A percentile compares a stretch with the other conserved stretches of the same genome.
These are phyloP conservation scores for Melanostigma gelatinosum DNA, from an alignment of 2,113 vertebrate species.

Conservation along the genomic window DNA sequence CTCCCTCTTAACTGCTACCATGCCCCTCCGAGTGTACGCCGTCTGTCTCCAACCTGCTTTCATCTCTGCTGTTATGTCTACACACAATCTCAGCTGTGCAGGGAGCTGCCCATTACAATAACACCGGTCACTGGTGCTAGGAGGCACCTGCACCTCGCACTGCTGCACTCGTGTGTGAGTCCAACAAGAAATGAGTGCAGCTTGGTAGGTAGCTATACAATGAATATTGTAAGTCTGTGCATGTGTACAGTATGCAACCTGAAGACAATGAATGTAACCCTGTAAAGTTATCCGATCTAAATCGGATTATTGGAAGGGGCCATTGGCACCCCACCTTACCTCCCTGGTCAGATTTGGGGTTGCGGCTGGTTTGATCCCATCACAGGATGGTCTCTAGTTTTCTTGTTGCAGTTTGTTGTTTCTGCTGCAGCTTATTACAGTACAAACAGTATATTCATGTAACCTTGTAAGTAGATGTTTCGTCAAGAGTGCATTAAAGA, in stretches of 20 bases:
- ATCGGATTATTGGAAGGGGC: neutral
- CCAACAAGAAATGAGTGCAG: neutral
- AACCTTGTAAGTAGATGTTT: neutral
- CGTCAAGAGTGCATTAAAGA: neutral
- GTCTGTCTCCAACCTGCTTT: slow-evolving; percentile 65
- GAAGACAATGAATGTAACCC: neutral
- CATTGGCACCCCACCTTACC: no score
- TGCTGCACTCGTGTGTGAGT: neutral
- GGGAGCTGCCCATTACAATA: slow-evolving; percentile 60
- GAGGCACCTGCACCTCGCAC: slow-evolving; percentile 48
- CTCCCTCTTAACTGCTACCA: slow-evolving; percentile 41
- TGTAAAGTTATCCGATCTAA: neutral
- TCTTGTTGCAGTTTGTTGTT: neutral
- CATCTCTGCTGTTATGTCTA: slow-evolving; percentile 75
- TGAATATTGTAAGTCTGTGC: no score
- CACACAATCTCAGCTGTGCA: slow-evolving; percentile 59
- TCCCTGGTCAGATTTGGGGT: no score
- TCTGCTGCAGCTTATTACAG: neutral
- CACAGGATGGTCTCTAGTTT: no score
- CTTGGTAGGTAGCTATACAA: neutral
- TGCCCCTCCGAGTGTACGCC: slow-evolving; percentile 32
- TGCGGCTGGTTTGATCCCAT: no score
- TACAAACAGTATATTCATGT: neutral
- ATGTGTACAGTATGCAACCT: neutral
- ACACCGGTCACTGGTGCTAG: slow-evolving; percentile 29